Evolutionary conservation across 2,888 invertebrate genomes (phyloP), one percentile per base, ranked within the genome.

Genomic region (Eilema depressum): DNA sequence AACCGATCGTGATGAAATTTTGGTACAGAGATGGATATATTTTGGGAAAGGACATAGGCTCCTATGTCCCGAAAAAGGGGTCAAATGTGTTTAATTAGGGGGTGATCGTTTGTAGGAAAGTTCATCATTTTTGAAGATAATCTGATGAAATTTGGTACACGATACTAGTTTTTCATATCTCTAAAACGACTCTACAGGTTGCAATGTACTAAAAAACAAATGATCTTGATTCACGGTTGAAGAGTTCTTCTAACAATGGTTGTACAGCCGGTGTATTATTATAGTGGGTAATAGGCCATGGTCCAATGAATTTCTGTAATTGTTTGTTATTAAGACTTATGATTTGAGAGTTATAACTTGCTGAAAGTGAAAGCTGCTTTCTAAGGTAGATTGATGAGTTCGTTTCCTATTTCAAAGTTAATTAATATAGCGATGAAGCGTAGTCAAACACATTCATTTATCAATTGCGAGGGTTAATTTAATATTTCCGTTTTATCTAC

Each of bases 261-360:
- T n/a, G 23, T 17, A 14, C 28, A 59, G 37, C 66, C 62, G 70
- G 70, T 69, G 70, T 56, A 28, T 41, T 65, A 60, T 23, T 26
- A 41, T 66, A 10, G 53, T 14, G 23, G 2, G 23, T 65, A 30
- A 64, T 69, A 25, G 41, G 53, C 26, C 30, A 53, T n/a, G 69
- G 47, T 53, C 30, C 59, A 60, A 47, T 60, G 17, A 20, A 23
- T 60, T 14, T 59, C 26, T n/a, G 23, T 61, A 68, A 28, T 61
- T 14, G 17, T 37, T 60, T 28, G 57, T 37, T 56, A 65, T 23
- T 10, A 53, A 11, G n/a, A n/a, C n/a, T 28, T 11, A 3, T 11
- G 17, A 20, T 41, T 26, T 17, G 7, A 1, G 25, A 37, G 17
- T 63, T 11, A 12, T 63, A 4, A 62, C n/a, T 1, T n/a, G n/a